A percentile compares a stretch with the other conserved stretches of the same genome.
These are phyloP conservation scores for Tetramorium parvispinum DNA, from an alignment of 1,140 invertebrate species.

Conservation along the genomic window DNA sequence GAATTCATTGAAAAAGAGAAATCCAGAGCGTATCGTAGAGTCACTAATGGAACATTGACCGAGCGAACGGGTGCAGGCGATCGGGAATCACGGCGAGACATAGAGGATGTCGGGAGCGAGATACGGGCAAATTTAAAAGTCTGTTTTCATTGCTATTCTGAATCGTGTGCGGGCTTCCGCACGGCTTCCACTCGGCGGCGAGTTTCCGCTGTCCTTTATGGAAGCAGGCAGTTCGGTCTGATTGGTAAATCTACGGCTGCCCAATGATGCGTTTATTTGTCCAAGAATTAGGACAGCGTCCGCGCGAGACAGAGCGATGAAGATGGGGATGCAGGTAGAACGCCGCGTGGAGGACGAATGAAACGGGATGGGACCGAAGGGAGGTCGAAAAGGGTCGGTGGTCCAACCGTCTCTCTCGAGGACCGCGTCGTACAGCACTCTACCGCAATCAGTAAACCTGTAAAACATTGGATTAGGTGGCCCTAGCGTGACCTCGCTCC, in stretches of 20 bases:
- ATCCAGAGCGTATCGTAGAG: slow-evolving; percentile 22
- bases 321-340: slow-evolving; percentile 13
- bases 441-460: slow-evolving; percentile 80
- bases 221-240: slow-evolving; percentile 67
- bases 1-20: slow-evolving; percentile 43
- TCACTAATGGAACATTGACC: slow-evolving; percentile 56
- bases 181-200: slow-evolving; percentile 65
- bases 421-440: slow-evolving; percentile 59
- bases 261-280: slow-evolving; percentile 81
- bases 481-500: slow-evolving; percentile 65
- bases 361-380: background rate
- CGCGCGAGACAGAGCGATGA: slow-evolving; percentile 59
- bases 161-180: slow-evolving; percentile 76
- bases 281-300: slow-evolving; percentile 73
- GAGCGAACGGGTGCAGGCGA: slow-evolving; percentile 19
- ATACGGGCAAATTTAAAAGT: slow-evolving; percentile 73
- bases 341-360: slow-evolving; percentile 16
- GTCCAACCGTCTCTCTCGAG: slow-evolving; percentile 37
- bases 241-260: slow-evolving; percentile 78
- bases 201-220: slow-evolving; percentile 68
- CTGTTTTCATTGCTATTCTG: slow-evolving; percentile 77
- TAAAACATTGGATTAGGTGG: slow-evolving; percentile 81
- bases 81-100: slow-evolving; percentile 40
- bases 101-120: slow-evolving; percentile 56
- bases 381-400: slow-evolving; percentile 26